Evolutionary conservation across 2,797 vertebrate species (phyloP).

Genomic region (Leucoraja ocellata): DNA sequence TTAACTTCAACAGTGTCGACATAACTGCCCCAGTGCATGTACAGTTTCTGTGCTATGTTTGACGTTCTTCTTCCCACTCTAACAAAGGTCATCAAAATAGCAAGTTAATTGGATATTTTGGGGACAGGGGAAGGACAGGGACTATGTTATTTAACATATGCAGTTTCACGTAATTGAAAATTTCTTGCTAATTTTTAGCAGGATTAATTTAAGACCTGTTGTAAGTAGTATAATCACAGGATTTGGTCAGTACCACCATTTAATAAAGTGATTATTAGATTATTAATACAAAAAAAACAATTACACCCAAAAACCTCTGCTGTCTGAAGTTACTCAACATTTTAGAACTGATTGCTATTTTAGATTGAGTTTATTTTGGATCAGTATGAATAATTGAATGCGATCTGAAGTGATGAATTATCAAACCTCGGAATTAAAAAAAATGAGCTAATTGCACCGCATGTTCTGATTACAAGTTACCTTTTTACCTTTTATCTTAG

Average conservation of each 20-base stretch:
- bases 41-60: not conserved
- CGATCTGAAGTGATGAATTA: not conserved
- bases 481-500: not conserved
- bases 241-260: not conserved
- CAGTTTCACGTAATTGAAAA: not conserved
- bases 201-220: not conserved
- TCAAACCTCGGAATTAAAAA: not conserved
- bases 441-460: not conserved
- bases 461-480: not conserved
- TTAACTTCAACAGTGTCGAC: not conserved
- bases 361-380: not conserved
- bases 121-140: not conserved
- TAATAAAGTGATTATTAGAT: not conserved
- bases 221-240: not conserved
- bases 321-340: not conserved
- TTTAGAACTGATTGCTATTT: not conserved
- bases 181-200: not conserved
- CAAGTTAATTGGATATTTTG: not conserved
- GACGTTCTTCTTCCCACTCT: no score
- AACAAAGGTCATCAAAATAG: not conserved
- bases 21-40: not conserved
- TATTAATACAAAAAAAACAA: not conserved
- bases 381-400: not conserved
- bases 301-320: not conserved
- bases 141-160: not conserved